Evolutionary conservation across 2,888 invertebrate species (phyloP), one percentile per base, ranked within the genome.

Genomic region (Andrena chrysosceles): DNA sequence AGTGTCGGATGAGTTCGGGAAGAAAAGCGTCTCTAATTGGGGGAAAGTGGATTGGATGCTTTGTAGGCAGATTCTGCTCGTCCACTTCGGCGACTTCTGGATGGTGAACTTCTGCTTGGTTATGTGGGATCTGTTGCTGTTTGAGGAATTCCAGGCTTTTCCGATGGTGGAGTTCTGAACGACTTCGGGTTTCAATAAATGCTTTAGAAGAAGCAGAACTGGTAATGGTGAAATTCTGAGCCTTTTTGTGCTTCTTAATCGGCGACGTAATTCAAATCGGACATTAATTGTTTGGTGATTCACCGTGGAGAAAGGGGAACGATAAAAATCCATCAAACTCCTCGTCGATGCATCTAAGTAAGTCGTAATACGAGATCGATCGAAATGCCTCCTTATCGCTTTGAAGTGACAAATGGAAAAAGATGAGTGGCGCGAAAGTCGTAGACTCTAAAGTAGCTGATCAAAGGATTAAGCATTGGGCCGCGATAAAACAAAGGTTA

Each of bases 81-180:
- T 59, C 26, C 54, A 16, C 2, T 26, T 67, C 2, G 54, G 78
- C 0, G 77, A 77, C 8, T 66, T 77, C 20, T 77, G 70, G 70
- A 6, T 63, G 48, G 62, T 42, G n/a, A 13, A 42, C 20, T 48
- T 80, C 10, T 60, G 66, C 10, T 2, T 29, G 3, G 48, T 52
- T 1, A 31, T 62, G 10, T 33, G 42, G 48, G 33, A 77, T 2
- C 13, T 29, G 4, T 42, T 29, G 8, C 2, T 16, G 16, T 60
- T 60, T 42, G 52, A 48, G 4, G 60, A 60, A 1, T 31, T 29
- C 6, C 16, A 48, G 6, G 56, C 33, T 7, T 23, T 4, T 3
- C n/a, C 23, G 54, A 7, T 42, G 42, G 13, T 13, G 42, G 13
- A 42, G 42, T 13, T 42, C 1, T 42, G 13, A 42, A 42, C 42